These are phyloP conservation scores for Casuarius casuarius DNA, from an alignment of 2,113 vertebrate species.

Conservation along the genomic window DNA sequence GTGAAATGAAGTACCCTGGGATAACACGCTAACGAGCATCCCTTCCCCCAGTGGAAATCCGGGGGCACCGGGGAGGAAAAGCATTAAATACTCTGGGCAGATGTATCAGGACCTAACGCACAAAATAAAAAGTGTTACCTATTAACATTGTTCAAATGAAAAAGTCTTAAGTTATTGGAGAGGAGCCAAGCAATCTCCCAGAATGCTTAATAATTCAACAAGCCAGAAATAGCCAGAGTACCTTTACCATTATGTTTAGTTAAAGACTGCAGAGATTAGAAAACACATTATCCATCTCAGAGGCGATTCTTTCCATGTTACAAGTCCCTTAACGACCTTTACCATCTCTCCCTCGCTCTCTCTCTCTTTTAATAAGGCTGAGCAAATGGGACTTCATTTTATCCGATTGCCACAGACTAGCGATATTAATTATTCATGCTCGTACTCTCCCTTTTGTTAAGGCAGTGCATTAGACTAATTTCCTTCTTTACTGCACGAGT, in stretches of 20 bases:
- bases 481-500: slow-evolving; percentile 62
- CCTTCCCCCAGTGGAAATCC: background rate
- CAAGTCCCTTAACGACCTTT: slow-evolving; percentile 82
- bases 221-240: slow-evolving; percentile 68
- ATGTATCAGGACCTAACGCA: background rate
- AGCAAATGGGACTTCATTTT: slow-evolving; percentile 86
- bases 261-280: slow-evolving; percentile 83
- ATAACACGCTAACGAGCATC: slow-evolving; percentile 43
- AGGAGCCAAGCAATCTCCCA: slow-evolving; percentile 53
- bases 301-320: slow-evolving; percentile 72
- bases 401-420: slow-evolving; percentile 76
- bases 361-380: slow-evolving; percentile 85
- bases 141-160: slow-evolving; percentile 24
- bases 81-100: slow-evolving; percentile 22
- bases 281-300: slow-evolving; percentile 77
- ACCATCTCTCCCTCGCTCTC: slow-evolving; percentile 63
- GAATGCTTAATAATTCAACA: slow-evolving; percentile 76
- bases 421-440: slow-evolving; percentile 83
- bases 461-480: slow-evolving; percentile 82
- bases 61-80: background rate
- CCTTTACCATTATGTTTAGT: slow-evolving; percentile 78
- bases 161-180: slow-evolving; percentile 32
- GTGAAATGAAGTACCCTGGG: slow-evolving; percentile 57
- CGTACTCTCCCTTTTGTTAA: slow-evolving; percentile 76
- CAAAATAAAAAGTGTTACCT: slow-evolving; percentile 17